These are phyloP conservation scores for Coccyzus lansbergi DNA, from an alignment of 2,797 vertebrate species.

Conservation along the genomic window DNA sequence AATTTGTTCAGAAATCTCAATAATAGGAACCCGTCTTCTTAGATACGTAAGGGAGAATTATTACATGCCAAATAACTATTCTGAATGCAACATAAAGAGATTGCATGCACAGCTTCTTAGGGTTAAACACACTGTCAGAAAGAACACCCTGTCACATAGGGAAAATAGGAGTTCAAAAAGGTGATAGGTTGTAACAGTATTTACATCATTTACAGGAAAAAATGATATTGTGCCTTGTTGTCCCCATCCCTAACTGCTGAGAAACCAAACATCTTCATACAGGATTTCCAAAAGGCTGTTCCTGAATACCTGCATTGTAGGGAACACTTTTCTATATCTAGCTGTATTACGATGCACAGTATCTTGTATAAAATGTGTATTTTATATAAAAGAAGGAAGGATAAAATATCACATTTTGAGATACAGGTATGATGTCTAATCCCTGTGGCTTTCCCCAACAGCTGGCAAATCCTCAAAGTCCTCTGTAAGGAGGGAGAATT, in stretches of 20 bases:
- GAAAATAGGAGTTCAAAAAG: conserved; percentile 25
- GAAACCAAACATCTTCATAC: neutral
- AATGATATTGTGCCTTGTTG: neutral
- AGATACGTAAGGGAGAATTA: conserved; percentile 59
- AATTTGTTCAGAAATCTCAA: conserved; percentile 57
- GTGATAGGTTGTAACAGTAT: conserved; percentile 6
- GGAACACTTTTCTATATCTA: neutral
- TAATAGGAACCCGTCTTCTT: conserved; percentile 68
- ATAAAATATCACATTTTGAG: neutral
- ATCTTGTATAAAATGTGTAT: neutral
- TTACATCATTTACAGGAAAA: conserved; percentile 11
- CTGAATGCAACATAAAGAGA: conserved; percentile 52
- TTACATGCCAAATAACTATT: conserved; percentile 62
- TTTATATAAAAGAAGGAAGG: neutral
- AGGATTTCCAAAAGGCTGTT: neutral
- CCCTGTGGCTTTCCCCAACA: neutral
- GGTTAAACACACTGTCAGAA: conserved; percentile 41
- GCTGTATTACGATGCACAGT: neutral
- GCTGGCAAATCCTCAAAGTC: neutral
- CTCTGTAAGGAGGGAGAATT: neutral
- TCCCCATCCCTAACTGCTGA: neutral
- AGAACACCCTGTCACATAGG: neutral
- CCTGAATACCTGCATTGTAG: neutral
- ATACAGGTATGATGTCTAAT: neutral
- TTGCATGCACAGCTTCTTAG: conserved; percentile 30